Evolutionary conservation across 2,797 vertebrate species (phyloP).

Genomic region (Hydrocynus forskahlii): DNA sequence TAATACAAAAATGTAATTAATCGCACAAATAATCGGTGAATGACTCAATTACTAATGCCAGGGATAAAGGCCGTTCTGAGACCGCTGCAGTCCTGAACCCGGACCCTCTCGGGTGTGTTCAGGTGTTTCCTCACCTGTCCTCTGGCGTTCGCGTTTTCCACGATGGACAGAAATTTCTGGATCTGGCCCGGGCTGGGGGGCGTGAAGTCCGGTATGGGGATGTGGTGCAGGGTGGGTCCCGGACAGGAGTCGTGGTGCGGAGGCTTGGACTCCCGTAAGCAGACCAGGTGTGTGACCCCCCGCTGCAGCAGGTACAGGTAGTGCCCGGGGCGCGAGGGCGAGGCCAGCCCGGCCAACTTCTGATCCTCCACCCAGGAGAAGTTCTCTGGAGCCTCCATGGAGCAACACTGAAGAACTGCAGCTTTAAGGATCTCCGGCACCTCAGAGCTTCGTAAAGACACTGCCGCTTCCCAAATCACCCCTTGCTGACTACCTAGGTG

Average conservation of each 20-base stretch:
- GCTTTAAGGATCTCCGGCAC: background rate
- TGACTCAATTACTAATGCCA: no score
- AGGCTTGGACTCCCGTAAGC: conserved; percentile 72
- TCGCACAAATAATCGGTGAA: background rate
- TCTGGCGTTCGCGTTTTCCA: conserved; percentile 72
- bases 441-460: background rate
- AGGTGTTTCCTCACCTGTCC: conserved; percentile 68
- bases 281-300: conserved; percentile 80
- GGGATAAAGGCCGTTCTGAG: no score
- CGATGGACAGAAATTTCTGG: conserved; percentile 74
- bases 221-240: conserved; percentile 70
- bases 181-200: conserved; percentile 74
- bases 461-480: background rate
- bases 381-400: conserved; percentile 68
- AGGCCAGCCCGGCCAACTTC: conserved; percentile 76
- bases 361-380: conserved; percentile 81
- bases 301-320: conserved; percentile 74
- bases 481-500: background rate
- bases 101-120: no score
- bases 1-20: no score
- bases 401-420: background rate
- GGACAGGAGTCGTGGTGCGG: conserved; percentile 73
- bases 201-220: conserved; percentile 77
- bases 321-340: conserved; percentile 74
- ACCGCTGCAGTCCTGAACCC: no score